These are phyloP conservation scores for Pica pica DNA, from an alignment of 2,113 vertebrate species.

Conservation along the genomic window DNA sequence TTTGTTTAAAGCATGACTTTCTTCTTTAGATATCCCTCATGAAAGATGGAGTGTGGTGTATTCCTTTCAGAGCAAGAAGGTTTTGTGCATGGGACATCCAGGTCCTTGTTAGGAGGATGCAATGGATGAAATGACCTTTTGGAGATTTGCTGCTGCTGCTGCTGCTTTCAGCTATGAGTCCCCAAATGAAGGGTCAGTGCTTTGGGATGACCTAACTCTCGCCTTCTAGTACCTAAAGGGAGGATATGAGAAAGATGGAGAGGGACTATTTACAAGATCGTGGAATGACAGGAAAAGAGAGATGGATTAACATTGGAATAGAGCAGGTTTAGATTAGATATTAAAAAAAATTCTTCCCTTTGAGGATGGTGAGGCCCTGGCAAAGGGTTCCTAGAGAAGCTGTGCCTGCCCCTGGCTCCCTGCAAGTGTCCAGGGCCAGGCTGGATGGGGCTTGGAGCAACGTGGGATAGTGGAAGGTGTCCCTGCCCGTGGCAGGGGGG, in stretches of 20 bases:
- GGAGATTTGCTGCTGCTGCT: not conserved
- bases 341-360: not conserved
- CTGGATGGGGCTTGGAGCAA: fast-evolving
- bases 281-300: not conserved
- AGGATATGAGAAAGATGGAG: not conserved
- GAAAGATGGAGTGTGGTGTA: not conserved
- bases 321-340: not conserved
- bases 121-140: not conserved
- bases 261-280: not conserved
- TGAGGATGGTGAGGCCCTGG: fast-evolving
- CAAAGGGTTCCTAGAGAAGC: not conserved
- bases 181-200: not conserved
- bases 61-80: not conserved
- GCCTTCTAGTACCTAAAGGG: not conserved
- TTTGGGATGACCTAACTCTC: not conserved
- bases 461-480: fast-evolving
- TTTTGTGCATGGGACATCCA: not conserved
- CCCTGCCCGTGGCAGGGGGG: fast-evolving
- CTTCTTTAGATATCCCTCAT: not conserved
- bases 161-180: not conserved
- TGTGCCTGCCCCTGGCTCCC: not conserved
- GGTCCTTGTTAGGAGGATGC: not conserved
- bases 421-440: not conserved
- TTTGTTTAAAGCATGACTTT: not conserved
- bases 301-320: not conserved